Percentiles rank a stretch among this genome's conserved stretches.
Conservation (phyloP, 2,113 vertebrate species). For the Collichthys lucidus region DNA sequence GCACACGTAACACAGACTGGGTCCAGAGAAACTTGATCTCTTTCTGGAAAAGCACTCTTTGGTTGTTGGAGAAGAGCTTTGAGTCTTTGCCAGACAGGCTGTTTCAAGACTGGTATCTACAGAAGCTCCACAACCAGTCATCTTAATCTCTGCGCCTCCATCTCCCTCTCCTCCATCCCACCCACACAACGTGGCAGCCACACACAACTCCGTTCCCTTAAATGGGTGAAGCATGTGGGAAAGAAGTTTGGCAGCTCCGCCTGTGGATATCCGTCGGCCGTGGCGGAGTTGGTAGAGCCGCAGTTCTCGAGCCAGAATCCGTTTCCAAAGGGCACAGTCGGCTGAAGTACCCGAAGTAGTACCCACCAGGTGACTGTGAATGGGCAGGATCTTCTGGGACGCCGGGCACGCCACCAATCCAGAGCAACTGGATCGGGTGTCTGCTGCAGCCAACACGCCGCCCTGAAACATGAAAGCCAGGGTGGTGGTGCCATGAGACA, state of each 20-base stretch:
- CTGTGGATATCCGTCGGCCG: constrained; percentile 82
- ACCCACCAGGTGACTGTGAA: constrained; percentile 89
- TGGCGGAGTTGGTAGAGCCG: constrained; percentile 86
- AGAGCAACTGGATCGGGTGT: constrained; percentile 89
- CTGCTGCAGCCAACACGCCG: constrained; percentile 88
- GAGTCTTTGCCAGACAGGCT: constrained; percentile 22
- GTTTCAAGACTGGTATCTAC: constrained; percentile 2
- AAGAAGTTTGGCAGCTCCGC: constrained; percentile 86
- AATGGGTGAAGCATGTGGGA: constrained; percentile 86
- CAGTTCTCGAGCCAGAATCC: constrained; percentile 86
- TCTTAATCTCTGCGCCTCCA: constrained; percentile 3
- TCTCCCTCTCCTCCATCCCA: constrained; percentile 84
- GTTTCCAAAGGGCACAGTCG: constrained; percentile 87
- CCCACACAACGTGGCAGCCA: constrained; percentile 89
- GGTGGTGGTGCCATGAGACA: constrained; percentile 90
- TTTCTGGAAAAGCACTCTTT: background rate
- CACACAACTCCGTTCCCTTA: constrained; percentile 88
- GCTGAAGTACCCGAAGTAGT: constrained; percentile 91
- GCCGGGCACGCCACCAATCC: constrained; percentile 85
- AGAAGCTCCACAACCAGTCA: background rate
- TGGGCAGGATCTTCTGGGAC: constrained; percentile 87
- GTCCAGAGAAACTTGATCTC: constrained; percentile 69
- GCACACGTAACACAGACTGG: constrained; percentile 88
- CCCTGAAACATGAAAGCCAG: constrained; percentile 88
- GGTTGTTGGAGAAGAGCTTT: background rate